Evolutionary conservation across 2,797 vertebrate genomes (phyloP), one percentile per base, ranked within the genome.

Genomic region (Oreochromis mossambicus): DNA sequence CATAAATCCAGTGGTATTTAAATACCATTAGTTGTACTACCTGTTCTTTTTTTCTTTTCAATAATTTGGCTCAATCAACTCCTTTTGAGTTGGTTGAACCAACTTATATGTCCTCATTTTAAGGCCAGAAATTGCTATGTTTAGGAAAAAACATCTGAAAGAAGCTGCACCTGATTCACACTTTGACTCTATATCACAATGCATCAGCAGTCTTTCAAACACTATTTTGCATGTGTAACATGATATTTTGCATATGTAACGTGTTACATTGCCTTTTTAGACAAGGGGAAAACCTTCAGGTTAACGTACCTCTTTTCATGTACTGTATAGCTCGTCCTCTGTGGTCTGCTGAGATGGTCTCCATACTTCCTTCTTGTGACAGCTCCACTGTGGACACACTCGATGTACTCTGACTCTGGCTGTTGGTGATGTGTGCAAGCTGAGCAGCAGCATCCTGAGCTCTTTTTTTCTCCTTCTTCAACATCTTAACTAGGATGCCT

Each of bases 391-490:
- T 36, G 36, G 51, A 43, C 11, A 36, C 80, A 63, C 5, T 78
- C 2, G 52, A 29, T 15, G 91, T 73, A 24, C 26, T 92, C 55
- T 94, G 78, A 66, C 52, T 61, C 78, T 93, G 46, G 85, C 63
- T 79, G 6, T 3, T 73, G 70, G 87, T 55, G 63, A 86, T 17
- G 54, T 77, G 77, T 19, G 86, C 82, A 19, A 96, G 84, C 36
- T 94, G 94, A n/a, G 91, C 89, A 21, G 93, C 80, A 68, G 91
- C 89, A 82, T 97, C 96, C 80, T 92, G 96, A 7, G 92, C 83
- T 90, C 93, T 97, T 90, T 94, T 97, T 93, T 97, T 98, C 91
- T 98, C 97, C 78, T 96, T 98, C 94, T 98, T 98, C 85, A 99
- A 88, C 96, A 98, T 97, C 91, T 93, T 97, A 55, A 98, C 95